A percentile compares a stretch with the other conserved stretches of the same genome.
Conservation (phyloP, 2,888 invertebrate genomes). For the Plagiodera versicolora region DNA sequence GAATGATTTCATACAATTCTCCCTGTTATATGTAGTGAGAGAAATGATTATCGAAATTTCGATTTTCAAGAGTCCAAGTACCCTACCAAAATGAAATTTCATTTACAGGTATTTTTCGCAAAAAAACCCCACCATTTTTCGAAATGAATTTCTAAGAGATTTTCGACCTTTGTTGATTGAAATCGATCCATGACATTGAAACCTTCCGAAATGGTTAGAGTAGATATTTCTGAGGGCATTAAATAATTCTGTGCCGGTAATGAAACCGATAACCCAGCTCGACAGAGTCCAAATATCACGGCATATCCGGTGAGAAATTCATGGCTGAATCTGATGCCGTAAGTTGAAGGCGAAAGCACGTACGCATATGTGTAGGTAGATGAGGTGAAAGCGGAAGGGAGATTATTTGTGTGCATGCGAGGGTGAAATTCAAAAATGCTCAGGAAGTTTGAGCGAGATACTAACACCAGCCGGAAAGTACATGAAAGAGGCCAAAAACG, state of each 20-base stretch:
- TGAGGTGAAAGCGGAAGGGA: background rate
- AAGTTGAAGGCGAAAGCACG: background rate
- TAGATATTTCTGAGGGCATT: background rate
- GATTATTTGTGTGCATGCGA: background rate
- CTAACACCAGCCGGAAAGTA: background rate
- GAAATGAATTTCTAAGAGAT: too few relatives aligned
- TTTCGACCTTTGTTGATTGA: too few relatives aligned
- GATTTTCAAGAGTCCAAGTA: too few relatives aligned
- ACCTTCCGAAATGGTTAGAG: background rate
- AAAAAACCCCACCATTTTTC: too few relatives aligned
- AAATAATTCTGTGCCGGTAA: background rate
- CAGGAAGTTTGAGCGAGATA: background rate
- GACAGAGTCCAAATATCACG: background rate
- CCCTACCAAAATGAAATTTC: too few relatives aligned
- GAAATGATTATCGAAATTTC: too few relatives aligned
- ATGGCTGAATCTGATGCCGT: background rate
- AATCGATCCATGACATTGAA: too few relatives aligned
- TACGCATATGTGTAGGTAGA: background rate
- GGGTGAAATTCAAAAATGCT: background rate
- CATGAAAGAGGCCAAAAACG: too few relatives aligned
- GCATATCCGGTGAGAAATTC: background rate
- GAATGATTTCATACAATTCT: too few relatives aligned
- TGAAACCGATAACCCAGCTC: background rate
- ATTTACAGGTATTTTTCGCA: too few relatives aligned
- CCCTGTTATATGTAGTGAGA: too few relatives aligned